phyloP scores from a whole-genome alignment of 92 coral and sea anemone species.

The Hydrozoanthus gracilis region DNA sequence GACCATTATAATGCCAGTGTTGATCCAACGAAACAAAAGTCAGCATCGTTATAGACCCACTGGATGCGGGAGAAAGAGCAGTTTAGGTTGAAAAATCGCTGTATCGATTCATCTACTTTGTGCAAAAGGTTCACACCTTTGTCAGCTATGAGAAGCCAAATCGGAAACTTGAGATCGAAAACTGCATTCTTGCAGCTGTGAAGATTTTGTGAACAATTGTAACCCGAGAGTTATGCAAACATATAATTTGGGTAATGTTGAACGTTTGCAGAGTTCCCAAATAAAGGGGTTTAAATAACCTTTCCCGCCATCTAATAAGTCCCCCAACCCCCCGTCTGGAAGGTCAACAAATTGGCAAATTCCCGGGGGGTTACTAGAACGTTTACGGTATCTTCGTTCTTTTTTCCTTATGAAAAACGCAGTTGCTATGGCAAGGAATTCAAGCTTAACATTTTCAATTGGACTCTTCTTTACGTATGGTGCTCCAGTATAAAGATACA shows the following conservation, averaged over 20 bases:
- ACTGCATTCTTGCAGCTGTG: not conserved
- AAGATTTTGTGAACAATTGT: not conserved
- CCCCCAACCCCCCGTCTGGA: no score
- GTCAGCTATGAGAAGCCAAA: not conserved
- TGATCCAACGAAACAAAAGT: not conserved
- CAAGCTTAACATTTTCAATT: no score
- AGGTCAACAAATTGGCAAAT: no score
- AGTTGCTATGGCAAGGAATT: no score
- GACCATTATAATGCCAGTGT: slow-evolving; percentile 52
- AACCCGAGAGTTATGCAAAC: not conserved
- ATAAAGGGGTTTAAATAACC: no score
- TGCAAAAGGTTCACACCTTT: no score
- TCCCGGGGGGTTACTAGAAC: no score
- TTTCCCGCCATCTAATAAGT: no score
- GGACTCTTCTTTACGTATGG: no score
- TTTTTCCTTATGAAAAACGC: no score
- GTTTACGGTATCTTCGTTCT: no score
- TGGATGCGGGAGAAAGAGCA: slow-evolving; percentile 51
- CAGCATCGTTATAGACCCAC: slow-evolving; percentile 43
- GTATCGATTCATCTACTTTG: not conserved
- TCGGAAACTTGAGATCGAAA: not conserved
- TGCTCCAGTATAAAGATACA: no score
- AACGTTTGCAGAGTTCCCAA: not conserved
- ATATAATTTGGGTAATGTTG: not conserved
- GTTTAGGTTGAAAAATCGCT: slow-evolving; percentile 23